Conservation (phyloP, 2,797 vertebrate genomes). For the Pangasius macronema region DNA sequence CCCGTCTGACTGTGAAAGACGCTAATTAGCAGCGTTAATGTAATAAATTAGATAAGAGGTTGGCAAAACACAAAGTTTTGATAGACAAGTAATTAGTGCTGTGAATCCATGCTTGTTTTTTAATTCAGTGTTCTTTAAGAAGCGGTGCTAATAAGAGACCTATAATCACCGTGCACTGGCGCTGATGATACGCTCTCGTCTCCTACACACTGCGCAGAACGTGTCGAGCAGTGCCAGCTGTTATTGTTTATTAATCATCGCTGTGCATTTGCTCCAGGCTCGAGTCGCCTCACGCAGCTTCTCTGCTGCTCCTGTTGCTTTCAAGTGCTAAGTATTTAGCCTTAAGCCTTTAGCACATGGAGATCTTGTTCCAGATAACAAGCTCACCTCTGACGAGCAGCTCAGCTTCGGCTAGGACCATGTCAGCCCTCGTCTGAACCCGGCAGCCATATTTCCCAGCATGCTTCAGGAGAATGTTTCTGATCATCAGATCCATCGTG, state of each 20-base stretch:
- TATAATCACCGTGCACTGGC: not conserved
- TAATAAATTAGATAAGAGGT: slow-evolving; percentile 1
- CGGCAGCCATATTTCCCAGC: slow-evolving; percentile 93
- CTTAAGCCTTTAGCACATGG: not conserved
- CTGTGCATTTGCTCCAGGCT: not conserved
- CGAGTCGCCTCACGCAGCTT: not conserved
- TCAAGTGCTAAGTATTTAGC: slow-evolving; percentile 18
- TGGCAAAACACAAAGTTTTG: not conserved
- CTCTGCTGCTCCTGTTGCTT: not conserved
- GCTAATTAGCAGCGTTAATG: not conserved
- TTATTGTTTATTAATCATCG: slow-evolving; percentile 19
- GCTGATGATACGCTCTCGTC: not conserved
- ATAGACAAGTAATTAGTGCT: not conserved
- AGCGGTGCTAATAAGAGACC: not conserved
- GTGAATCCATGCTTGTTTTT: not conserved
- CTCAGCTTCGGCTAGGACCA: slow-evolving; percentile 86
- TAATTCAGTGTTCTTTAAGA: not conserved
- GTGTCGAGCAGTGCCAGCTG: slow-evolving; percentile 2
- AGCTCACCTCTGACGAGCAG: slow-evolving; percentile 94
- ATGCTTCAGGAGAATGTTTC: slow-evolving; percentile 94
- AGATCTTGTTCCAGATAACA: slow-evolving; percentile 12
- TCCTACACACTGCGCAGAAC: not conserved
- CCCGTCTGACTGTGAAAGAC: not conserved
- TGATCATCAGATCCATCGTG: slow-evolving; percentile 97
- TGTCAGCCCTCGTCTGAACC: slow-evolving; percentile 91